Evolutionary conservation across 2,797 vertebrate genomes (phyloP), one percentile per base, ranked within the genome.

Genomic region (Crenichthys baileyi): DNA sequence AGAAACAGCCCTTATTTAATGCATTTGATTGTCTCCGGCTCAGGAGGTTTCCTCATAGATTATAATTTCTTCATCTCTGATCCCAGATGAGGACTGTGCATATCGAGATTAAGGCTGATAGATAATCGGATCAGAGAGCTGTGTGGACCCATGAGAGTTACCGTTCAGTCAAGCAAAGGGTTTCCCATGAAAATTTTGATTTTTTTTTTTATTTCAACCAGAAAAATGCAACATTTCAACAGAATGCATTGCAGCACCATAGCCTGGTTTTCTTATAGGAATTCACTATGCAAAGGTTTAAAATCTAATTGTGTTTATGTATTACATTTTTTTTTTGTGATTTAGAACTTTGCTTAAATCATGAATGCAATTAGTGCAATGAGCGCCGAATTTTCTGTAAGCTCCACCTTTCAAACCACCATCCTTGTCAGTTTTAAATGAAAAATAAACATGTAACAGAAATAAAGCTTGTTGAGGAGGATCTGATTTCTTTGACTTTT

Each of bases 51-150:
- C 79, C 85, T 75, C 67, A 67, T 81, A 85, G 91, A 91, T 94
- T 93, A 92, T 90, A 76, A 83, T 88, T 89, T 91, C 79, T 83
- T 79, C 72, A 83, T 73, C 65, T 80, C 86, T 70, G 81, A 89
- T 80, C 78, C 75, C 79, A 85, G 84, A 94, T 90, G 90, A 94
- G 89, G 80, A 84, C 83, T 73, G 76, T 60, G 80, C 85, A 92
- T 87, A 88, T 91, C 44, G 79, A 93, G 95, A 96, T 96, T 96
- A 96, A 95, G 88, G 90, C 83, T 85, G 90, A 91, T 83, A 87
- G 90, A 95, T 95, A 95, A 96, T 95, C 95, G 83, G 79, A 88
- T 92, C 88, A 85, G 60, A 46, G 75, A 29, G 15, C 79, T 70
- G 81, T 86, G 86, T 86, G 76, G 91, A 90, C 50, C 85, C 72